Evolutionary conservation across 2,888 invertebrate genomes (phyloP).

Genomic region (Drosophila paucipuncta): DNA sequence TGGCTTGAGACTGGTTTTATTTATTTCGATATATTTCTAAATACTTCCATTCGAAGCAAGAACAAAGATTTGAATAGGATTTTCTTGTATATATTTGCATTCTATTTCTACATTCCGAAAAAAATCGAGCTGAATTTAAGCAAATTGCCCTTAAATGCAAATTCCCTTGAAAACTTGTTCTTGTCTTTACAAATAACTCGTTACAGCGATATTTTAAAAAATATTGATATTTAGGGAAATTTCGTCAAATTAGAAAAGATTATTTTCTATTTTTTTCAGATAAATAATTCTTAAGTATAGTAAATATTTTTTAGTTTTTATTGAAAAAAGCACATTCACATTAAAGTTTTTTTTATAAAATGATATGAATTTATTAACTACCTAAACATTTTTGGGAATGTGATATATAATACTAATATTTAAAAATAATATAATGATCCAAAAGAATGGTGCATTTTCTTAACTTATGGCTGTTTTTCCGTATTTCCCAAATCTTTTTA

Average conservation of each 20-base stretch:
- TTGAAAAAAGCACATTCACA: too few species aligned
- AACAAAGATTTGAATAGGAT: neutral
- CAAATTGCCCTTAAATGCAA: neutral
- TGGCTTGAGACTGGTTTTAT: constrained; percentile 49
- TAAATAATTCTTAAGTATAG: too few species aligned
- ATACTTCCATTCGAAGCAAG: neutral
- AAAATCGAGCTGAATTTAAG: neutral
- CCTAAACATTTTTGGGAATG: rapidly evolving
- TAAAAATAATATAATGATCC: neutral
- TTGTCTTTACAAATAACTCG: too few species aligned
- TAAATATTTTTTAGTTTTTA: too few species aligned
- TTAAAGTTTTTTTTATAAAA: neutral
- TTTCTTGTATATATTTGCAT: neutral
- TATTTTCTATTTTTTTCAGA: too few species aligned
- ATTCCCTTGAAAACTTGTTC: neutral
- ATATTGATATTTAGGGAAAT: too few species aligned
- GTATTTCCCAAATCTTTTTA: too few species aligned
- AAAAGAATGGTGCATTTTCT: neutral
- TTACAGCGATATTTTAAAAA: too few species aligned
- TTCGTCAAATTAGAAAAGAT: too few species aligned
- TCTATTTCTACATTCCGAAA: neutral
- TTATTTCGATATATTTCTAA: neutral
- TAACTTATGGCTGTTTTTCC: too few species aligned
- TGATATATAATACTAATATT: neutral
- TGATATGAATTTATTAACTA: neutral